A percentile compares a stretch with the other conserved stretches of the same genome.
Conservation (phyloP, 2,113 vertebrate species). For the Periophthalmus modestus region DNA sequence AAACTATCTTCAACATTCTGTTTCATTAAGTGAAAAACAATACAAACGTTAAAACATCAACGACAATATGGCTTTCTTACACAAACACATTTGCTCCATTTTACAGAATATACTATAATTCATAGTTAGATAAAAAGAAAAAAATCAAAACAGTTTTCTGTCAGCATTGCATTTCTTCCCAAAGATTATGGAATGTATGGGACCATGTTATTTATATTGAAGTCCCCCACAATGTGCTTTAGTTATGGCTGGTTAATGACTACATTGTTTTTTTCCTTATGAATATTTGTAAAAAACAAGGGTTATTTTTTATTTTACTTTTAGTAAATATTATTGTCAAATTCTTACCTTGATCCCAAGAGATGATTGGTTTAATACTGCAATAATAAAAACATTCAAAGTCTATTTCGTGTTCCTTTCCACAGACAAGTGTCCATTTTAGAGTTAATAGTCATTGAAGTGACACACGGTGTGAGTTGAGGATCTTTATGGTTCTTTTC, state of each 20-base stretch:
- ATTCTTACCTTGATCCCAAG: slow-evolving; percentile 47
- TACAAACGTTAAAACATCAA: slow-evolving; percentile 27
- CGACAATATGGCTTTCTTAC: slow-evolving; percentile 73
- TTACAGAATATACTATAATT: slow-evolving; percentile 61
- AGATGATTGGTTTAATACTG: slow-evolving; percentile 60
- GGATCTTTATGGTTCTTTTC: slow-evolving; percentile 73
- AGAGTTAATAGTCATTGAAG: slow-evolving; percentile 61
- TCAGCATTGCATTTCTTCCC: slow-evolving; percentile 65
- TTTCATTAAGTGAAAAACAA: slow-evolving; percentile 30
- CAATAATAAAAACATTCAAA: slow-evolving; percentile 68
- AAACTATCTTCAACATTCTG: slow-evolving; percentile 18
- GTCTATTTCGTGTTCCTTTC: slow-evolving; percentile 31
- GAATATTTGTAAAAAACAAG: slow-evolving; percentile 64
- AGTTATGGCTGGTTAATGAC: slow-evolving; percentile 66
- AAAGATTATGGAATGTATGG: slow-evolving; percentile 73
- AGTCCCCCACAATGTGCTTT: slow-evolving; percentile 74
- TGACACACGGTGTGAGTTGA: slow-evolving; percentile 53
- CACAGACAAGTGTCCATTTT: slow-evolving; percentile 41
- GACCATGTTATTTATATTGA: slow-evolving; percentile 57
- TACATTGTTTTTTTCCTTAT: slow-evolving; percentile 27
- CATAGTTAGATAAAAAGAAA: slow-evolving; percentile 56
- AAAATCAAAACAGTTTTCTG: slow-evolving; percentile 48
- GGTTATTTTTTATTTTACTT: slow-evolving; percentile 37
- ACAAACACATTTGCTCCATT: slow-evolving; percentile 57
- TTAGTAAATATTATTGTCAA: slow-evolving; percentile 40